Conservation (phyloP, 2,888 invertebrate genomes). For the Brassicogethes aeneus region DNA sequence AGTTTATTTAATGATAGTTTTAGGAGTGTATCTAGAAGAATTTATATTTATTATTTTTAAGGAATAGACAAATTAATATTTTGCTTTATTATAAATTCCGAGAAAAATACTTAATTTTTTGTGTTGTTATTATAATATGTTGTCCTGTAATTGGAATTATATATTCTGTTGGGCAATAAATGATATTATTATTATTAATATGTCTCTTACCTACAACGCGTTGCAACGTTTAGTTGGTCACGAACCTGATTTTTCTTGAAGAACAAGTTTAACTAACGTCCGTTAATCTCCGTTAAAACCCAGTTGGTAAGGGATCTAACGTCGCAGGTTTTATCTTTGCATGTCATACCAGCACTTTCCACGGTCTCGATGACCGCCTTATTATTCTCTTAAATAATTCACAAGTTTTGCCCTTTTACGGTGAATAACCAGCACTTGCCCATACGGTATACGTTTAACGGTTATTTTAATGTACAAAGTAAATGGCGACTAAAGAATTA, state of each 20-base stretch:
- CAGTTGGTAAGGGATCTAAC: constrained; percentile 56
- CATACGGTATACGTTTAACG: constrained; percentile 72
- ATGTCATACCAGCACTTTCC: constrained; percentile 56
- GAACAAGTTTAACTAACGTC: constrained; percentile 60
- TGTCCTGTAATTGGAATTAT: too few relatives aligned
- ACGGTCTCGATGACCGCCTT: constrained; percentile 61
- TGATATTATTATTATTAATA: constrained; percentile 75
- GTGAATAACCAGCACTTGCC: constrained; percentile 66
- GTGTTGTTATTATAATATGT: too few relatives aligned
- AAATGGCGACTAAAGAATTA: constrained; percentile 27
- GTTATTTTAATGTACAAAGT: constrained; percentile 62
- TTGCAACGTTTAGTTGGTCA: constrained; percentile 67
- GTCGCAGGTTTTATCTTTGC: constrained; percentile 53
- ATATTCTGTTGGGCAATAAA: too few relatives aligned
- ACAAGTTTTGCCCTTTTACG: constrained; percentile 63
- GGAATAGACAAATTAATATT: too few relatives aligned
- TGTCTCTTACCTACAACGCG: constrained; percentile 83
- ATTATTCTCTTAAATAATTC: constrained; percentile 62
- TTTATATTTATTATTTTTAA: too few relatives aligned
- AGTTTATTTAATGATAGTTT: too few relatives aligned
- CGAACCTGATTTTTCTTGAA: constrained; percentile 69
- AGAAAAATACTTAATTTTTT: too few relatives aligned
- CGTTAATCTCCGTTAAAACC: constrained; percentile 87
- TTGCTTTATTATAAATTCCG: too few relatives aligned
- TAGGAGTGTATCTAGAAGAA: too few relatives aligned